Percentiles rank a stretch among this genome's conserved stretches.
Conservation (phyloP, 2,888 invertebrate genomes). For the Lochmaea crataegi region DNA sequence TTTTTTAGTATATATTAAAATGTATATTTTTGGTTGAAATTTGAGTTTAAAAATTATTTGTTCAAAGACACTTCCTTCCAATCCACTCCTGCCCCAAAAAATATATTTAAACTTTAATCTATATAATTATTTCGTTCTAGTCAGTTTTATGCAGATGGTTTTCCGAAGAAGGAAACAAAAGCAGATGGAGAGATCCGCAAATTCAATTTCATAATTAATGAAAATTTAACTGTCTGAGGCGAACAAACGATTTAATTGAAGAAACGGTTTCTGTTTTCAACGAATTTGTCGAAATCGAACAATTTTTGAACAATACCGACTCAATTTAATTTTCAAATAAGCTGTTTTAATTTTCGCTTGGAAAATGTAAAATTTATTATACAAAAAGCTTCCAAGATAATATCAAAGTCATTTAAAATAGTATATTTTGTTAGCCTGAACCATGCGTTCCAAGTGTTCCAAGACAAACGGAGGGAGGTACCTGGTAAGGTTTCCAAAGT, state of each 20-base stretch:
- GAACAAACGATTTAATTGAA: conserved; percentile 26
- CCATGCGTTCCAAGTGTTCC: no score
- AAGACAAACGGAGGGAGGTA: no score
- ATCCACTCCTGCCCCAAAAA: not conserved
- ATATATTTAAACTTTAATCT: conserved; percentile 41
- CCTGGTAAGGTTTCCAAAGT: no score
- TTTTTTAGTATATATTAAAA: no score
- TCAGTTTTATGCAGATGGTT: conserved; percentile 29
- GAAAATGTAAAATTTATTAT: not conserved
- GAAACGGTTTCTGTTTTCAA: conserved; percentile 13
- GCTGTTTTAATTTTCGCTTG: not conserved
- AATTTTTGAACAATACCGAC: not conserved
- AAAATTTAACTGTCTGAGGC: conserved; percentile 29
- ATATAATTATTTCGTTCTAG: conserved; percentile 38
- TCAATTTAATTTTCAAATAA: conserved; percentile 1
- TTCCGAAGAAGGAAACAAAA: conserved; percentile 8
- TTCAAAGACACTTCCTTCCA: no score
- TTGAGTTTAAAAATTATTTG: no score
- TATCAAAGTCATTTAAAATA: no score
- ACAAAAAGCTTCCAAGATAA: not conserved
- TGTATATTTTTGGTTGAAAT: no score
- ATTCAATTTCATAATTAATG: conserved; percentile 32
- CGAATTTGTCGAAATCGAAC: conserved; percentile 38
- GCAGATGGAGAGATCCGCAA: conserved; percentile 16
- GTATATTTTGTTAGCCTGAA: no score